phyloP scores from a whole-genome alignment of 2,113 vertebrate species.

The Pteropus alecto region DNA sequence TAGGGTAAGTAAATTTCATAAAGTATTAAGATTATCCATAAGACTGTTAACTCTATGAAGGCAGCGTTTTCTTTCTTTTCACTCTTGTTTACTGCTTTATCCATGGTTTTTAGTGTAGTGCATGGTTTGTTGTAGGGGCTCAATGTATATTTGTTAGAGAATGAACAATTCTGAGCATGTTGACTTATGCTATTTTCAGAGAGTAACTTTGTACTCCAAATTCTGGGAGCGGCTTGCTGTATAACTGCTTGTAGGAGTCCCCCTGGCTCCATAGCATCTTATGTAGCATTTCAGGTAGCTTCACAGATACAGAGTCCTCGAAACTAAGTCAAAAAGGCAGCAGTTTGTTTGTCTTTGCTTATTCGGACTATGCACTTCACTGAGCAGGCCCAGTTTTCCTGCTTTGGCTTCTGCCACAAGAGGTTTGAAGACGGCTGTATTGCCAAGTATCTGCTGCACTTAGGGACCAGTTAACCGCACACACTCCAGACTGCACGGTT shows the following conservation, averaged over 20 bases:
- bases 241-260: accelerated
- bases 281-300: neutral
- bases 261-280: neutral
- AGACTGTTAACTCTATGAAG: neutral
- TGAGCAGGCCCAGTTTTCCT: neutral
- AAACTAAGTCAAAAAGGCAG: neutral
- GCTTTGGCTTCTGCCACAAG: neutral
- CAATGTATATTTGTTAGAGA: neutral
- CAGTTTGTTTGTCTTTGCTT: neutral
- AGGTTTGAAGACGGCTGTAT: neutral
- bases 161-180: neutral
- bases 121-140: neutral
- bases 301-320: neutral
- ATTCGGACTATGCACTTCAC: neutral
- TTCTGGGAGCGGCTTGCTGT: neutral
- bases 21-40: neutral
- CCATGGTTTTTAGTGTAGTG: neutral
- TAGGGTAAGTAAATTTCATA: neutral
- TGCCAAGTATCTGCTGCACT: neutral
- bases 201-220: neutral
- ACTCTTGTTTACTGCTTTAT: neutral
- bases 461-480: neutral
- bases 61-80: neutral
- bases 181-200: neutral
- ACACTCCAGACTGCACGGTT: neutral